Evolutionary conservation across 2,797 vertebrate species (phyloP).

Genomic region (Enteromius trimaculatus): DNA sequence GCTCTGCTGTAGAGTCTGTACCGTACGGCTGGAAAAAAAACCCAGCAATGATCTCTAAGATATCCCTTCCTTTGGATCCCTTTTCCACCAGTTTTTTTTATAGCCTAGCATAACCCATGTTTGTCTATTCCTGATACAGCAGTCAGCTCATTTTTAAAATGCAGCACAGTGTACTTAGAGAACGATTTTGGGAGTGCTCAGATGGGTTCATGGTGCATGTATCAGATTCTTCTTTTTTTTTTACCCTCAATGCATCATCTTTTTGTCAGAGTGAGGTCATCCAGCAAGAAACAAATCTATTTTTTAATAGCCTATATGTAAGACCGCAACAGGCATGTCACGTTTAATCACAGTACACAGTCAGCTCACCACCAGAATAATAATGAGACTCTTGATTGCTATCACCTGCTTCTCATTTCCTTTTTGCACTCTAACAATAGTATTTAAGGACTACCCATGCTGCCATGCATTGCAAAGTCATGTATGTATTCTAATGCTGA

Average conservation of each 20-base stretch:
- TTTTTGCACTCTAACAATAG: conserved; percentile 17
- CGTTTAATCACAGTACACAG: not conserved
- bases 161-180: not conserved
- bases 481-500: not conserved
- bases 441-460: conserved; percentile 1
- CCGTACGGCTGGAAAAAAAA: not conserved
- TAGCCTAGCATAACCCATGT: not conserved
- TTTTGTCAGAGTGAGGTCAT: not conserved
- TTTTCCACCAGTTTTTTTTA: not conserved
- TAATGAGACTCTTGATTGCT: conserved; percentile 31
- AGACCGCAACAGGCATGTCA: conserved; percentile 10
- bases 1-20: no score
- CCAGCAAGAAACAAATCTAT: not conserved
- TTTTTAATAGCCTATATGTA: not conserved
- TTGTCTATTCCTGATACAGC: conserved; percentile 8
- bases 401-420: conserved; percentile 35
- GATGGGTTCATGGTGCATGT: not conserved
- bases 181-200: not conserved
- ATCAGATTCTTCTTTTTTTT: not conserved
- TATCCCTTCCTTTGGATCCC: not conserved
- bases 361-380: conserved; percentile 16
- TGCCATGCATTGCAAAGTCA: not conserved
- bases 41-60: not conserved
- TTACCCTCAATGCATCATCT: not conserved
- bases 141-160: not conserved